A percentile compares a stretch with the other conserved stretches of the same genome.
Conservation (phyloP, 2,888 invertebrate genomes). For the Mythimna loreyi region DNA sequence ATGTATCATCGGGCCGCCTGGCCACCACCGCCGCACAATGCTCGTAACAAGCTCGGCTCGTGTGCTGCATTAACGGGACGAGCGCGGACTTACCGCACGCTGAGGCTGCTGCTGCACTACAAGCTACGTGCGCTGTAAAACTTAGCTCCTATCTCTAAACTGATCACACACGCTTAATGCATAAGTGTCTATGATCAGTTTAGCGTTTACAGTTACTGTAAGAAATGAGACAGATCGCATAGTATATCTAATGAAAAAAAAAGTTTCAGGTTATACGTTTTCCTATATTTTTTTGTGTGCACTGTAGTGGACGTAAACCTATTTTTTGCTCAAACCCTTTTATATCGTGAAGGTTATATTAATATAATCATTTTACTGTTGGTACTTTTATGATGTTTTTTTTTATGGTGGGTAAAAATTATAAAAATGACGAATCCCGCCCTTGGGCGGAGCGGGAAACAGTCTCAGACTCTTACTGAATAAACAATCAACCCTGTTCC, state of each 20-base stretch:
- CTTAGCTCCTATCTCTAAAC: neutral
- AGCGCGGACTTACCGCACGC: slow-evolving; percentile 66
- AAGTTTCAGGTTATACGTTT: slow-evolving; percentile 1
- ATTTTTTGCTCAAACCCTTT: no score
- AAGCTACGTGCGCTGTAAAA: slow-evolving; percentile 52
- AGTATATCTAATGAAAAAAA: neutral
- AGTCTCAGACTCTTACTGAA: no score
- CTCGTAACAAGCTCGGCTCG: slow-evolving; percentile 85
- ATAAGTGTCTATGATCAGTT: no score
- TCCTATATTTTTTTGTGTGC: neutral
- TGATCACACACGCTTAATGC: neutral
- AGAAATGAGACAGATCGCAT: no score
- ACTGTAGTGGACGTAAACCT: neutral
- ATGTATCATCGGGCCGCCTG: slow-evolving; percentile 86
- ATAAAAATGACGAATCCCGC: no score
- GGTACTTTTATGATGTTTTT: no score
- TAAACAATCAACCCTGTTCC: no score
- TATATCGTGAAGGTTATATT: neutral
- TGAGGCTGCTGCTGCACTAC: slow-evolving; percentile 41
- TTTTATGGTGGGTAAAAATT: no score
- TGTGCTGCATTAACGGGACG: slow-evolving; percentile 82
- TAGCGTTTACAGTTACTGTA: neutral
- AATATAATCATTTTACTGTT: no score
- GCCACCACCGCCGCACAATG: slow-evolving; percentile 80
- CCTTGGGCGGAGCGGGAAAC: no score